Conservation (phyloP, 1,140 invertebrate genomes). For the Heliconius hermathena region DNA sequence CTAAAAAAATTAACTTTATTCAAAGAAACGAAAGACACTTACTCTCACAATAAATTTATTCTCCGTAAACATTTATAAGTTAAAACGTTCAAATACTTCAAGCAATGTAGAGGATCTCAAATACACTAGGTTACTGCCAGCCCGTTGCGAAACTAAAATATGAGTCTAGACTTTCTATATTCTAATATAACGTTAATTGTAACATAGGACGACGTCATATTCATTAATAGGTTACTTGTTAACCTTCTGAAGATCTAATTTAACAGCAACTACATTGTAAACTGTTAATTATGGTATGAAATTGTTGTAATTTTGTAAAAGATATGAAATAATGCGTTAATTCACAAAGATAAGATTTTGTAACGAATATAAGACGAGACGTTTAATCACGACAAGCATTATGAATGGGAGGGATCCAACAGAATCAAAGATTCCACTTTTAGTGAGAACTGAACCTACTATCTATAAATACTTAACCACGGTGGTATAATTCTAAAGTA, state of each 20-base stretch:
- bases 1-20: not conserved
- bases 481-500: too few species aligned
- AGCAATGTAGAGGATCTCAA: not conserved
- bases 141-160: conserved; percentile 53
- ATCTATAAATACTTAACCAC: too few species aligned
- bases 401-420: too few species aligned
- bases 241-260: not conserved
- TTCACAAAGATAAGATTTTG: too few species aligned
- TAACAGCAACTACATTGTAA: not conserved
- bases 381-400: too few species aligned
- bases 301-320: not conserved
- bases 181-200: conserved; percentile 55
- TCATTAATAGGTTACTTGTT: conserved; percentile 11
- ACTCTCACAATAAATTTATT: not conserved
- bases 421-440: too few species aligned
- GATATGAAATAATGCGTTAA: not conserved
- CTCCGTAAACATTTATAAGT: not conserved
- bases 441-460: too few species aligned
- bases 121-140: conserved; percentile 30
- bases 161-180: conserved; percentile 62
- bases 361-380: too few species aligned
- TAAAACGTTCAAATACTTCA: not conserved
- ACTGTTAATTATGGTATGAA: not conserved
- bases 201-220: conserved; percentile 26
- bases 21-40: not conserved